Evolutionary conservation across 2,113 vertebrate genomes (phyloP), one percentile per base, ranked within the genome.

Genomic region (Syrrhaptes paradoxus): DNA sequence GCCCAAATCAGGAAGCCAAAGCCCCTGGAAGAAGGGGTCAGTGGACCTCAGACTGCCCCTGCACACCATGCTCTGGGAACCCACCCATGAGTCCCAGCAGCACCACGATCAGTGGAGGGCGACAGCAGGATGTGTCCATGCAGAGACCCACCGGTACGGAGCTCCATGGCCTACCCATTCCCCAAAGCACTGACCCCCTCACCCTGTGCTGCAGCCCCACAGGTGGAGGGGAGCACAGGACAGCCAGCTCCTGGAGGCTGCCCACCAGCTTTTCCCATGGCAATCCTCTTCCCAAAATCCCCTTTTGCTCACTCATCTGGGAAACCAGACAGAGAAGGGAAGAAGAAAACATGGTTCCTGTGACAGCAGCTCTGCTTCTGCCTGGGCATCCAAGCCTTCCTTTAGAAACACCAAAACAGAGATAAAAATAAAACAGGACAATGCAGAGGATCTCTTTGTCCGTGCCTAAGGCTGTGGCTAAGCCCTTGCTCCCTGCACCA

Each of bases 11-110:
- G 66, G n/a, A 63, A 92, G 62, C 17, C 52, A 3, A 46, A 48
- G 28, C 6, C 34, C n/a, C 11, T 4, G 17, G 65, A 77, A 71
- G n/a, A 55, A 16, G 17, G 80, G 54, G 65, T 19, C 0, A 2
- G 2, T 4, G n/a, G 31, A 29, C 26, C 52, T 75, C 65, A 15
- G 3, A 32, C 0, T 12, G 43, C 20, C 29, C 58, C 28, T 43
- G 38, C 36, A 41, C 20, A 3, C 2, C 12, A 11, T 15, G 8
- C n/a, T n/a, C 41, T 61, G 54, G 74, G 80, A n/a, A 7, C 3
- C 4, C 26, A 7, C 3, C 24, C 38, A 8, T 0, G 10, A 13
- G 21, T 1, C 29, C 19, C 55, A 19, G 75, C 2, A 0, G 58
- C 41, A 55, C 32, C 3, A 0, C 7, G 20, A 25, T 4, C 22